Conservation (phyloP, 2,888 invertebrate genomes). For the Pimpla rufipes region DNA sequence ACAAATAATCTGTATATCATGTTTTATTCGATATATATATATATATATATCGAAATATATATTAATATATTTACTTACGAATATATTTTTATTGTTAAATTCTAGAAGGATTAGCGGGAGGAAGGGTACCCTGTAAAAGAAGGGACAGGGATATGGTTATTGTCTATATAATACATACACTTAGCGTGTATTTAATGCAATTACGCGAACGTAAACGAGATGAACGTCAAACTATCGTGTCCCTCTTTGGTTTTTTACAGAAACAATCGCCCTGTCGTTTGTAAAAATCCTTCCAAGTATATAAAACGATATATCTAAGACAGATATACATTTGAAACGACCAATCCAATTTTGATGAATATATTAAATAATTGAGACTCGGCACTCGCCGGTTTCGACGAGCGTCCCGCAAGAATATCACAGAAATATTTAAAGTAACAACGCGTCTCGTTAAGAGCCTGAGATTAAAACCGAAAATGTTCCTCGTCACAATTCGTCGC, state of each 20-base stretch:
- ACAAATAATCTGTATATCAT: slow-evolving; percentile 30
- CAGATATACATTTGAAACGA: slow-evolving; percentile 5
- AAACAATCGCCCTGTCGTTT: slow-evolving; percentile 45
- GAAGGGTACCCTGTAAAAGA: slow-evolving; percentile 72
- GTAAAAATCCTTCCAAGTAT: slow-evolving; percentile 29
- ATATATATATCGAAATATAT: slow-evolving; percentile 29
- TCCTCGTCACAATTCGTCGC: slow-evolving; percentile 31
- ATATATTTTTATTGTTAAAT: slow-evolving; percentile 49
- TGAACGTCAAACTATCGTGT: slow-evolving; percentile 17
- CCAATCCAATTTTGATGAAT: slow-evolving; percentile 9
- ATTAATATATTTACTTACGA: slow-evolving; percentile 40
- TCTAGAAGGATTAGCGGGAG: slow-evolving; percentile 68
- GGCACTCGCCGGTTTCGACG: slow-evolving; percentile 1
- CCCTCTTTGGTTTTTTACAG: slow-evolving; percentile 40
- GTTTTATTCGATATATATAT: slow-evolving; percentile 41
- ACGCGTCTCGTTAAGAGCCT: slow-evolving; percentile 43
- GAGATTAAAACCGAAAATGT: slow-evolving; percentile 24
- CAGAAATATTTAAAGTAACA: slow-evolving; percentile 62
- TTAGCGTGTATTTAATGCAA: slow-evolving; percentile 57
- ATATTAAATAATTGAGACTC: slow-evolving; percentile 21
- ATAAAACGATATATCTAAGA: slow-evolving; percentile 23
- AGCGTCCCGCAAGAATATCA: slow-evolving; percentile 56
- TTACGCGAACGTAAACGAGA: slow-evolving; percentile 22
- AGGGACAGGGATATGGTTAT: slow-evolving; percentile 77
- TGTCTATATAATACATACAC: slow-evolving; percentile 78